Conservation (phyloP, 2,113 vertebrate species). For the Parotia lawesii region DNA sequence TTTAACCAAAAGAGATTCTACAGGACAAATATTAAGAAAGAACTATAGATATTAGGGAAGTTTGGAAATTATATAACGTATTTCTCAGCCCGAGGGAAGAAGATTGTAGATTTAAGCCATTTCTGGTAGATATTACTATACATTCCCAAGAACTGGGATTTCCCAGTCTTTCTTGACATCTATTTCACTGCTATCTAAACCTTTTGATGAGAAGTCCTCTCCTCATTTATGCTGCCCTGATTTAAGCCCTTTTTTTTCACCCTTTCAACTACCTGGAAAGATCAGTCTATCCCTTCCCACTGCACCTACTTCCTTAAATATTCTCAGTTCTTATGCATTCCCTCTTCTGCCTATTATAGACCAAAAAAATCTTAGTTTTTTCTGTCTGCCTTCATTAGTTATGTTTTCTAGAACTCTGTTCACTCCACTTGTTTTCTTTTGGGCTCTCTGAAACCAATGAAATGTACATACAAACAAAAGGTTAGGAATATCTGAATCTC, state of each 20-base stretch:
- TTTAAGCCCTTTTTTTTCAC: not conserved
- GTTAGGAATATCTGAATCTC: not conserved
- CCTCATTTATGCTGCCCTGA: not conserved
- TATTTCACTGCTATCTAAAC: not conserved
- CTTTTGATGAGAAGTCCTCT: not conserved
- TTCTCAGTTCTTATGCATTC: not conserved
- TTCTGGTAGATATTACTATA: not conserved
- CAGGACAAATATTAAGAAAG: not conserved
- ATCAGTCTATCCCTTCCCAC: not conserved
- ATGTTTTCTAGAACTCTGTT: not conserved
- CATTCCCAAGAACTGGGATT: not conserved
- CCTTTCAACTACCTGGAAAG: not conserved
- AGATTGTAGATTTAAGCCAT: not conserved
- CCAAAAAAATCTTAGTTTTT: not conserved
- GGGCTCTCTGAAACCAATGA: not conserved
- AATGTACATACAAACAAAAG: not conserved
- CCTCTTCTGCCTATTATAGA: not conserved
- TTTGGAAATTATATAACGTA: not conserved
- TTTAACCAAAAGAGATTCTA: not conserved
- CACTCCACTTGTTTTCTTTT: not conserved
- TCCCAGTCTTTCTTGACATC: not conserved
- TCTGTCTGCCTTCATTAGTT: not conserved
- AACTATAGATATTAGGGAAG: not conserved
- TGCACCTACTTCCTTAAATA: not conserved
- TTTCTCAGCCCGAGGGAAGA: not conserved